Base-by-base conservation (phyloP, 2,888 invertebrate genomes). In the Hetaerina titia region DNA sequence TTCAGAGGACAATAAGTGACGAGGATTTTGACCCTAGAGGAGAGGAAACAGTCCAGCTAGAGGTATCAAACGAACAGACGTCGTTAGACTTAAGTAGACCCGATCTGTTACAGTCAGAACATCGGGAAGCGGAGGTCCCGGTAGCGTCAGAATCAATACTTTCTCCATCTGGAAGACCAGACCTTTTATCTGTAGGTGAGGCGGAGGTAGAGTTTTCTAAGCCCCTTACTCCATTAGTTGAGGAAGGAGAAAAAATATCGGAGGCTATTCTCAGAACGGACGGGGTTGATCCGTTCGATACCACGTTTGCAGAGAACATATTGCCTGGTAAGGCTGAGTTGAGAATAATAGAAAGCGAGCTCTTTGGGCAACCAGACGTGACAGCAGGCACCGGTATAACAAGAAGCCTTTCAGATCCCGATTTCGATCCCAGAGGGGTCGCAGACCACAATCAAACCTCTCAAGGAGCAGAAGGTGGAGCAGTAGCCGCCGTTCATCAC, bases 1-100 rank as follows among this genome's bases (percentile, higher is more conserved):
- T 69, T 94, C 97, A 97, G 95, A 97, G 97, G 89, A 97, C 97
- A 17, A 96, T 97, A 2, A 98, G 98, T 96, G 98, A 98, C 97
- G 98, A 98, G 94, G 98, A 98, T 96, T 99, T 99, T 96, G 98
- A 99, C 97, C 98, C 98, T 0, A 97, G 98, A 95, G 98, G 98
- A 0, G 97, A 97, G 95, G 56, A 74, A 45, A 13, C 45, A 69
- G 57, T 15, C 9, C 19, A n/a, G 57, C 57, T 7, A 19, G 58
- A 22, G 19, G 74, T 69, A n/a, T 15, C 58, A 19, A 9, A 11
- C 25, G 69, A 25, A 56, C 87, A n/a, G 2, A 45, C 88, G 25
- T 19, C 25, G 56, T 19, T 17, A 25, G 87, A 74, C n/a, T 56
- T 69, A 22, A 69, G 63, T 25, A 60, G 81, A 58, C 94, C 94